Evolutionary conservation across 2,888 invertebrate genomes (phyloP), one percentile per base, ranked within the genome.

Genomic region (Corbicula japonica): DNA sequence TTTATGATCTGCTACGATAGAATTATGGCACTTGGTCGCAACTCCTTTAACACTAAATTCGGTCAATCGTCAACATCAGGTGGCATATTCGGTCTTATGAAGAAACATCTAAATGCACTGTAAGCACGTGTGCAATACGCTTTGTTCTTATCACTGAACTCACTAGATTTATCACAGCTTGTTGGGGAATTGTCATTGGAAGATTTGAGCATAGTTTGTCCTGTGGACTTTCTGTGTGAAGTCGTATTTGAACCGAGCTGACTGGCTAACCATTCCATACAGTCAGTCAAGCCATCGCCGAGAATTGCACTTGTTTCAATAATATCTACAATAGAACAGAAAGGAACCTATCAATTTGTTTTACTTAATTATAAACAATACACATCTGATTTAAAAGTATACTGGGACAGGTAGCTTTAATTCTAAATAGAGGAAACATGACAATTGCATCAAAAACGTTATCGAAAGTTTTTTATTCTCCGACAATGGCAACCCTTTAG

Each of bases 61-160:
- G 8, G n/a, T 68, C 41, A 78, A 34, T 76, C 76, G 8, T 62
- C 69, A 10, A 73, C 50, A 32, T 80, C 80, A 6, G 80, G 76
- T 23, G 80, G 80, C 12, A 69, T 70, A 50, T 63, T 88, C 3
- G 90, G 87, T 48, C 88, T 77, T 35, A 89, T 85, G 68, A 90
- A 90, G 52, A 90, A 84, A 80, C 91, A 91, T 73, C 88, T 89
- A 15, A 91, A 86, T 50, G 91, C 89, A 79, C 87, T 89, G 76
- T 90, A 91, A 0, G 90, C 89, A 23, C 90, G 65, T 1, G 86
- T 87, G 63, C 91, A 91, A 63, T 88, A 89, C 56, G 88, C 89
- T 73, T 80, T 85, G 10, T 83, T 71, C 52, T 83, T 76, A 30
- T 87, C 81, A 6, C 73, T 69, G 0, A 63, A 56, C 0, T 62